Conservation (phyloP, 2,888 invertebrate genomes). For the Eristalis pertinax region DNA sequence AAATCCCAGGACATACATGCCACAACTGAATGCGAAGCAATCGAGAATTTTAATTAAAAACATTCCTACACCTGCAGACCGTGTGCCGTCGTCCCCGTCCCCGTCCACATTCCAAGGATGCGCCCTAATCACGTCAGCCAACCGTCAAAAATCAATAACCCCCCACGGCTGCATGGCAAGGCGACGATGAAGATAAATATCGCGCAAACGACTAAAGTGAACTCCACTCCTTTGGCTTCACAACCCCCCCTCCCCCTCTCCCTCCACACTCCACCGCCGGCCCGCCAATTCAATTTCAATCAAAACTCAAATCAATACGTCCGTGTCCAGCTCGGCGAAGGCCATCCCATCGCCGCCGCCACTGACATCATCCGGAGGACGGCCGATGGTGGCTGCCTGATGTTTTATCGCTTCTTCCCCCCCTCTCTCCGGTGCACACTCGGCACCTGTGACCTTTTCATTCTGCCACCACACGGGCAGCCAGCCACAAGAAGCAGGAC, state of each 20-base stretch:
- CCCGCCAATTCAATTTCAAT: slow-evolving; percentile 19
- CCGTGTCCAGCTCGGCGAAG: slow-evolving; percentile 9
- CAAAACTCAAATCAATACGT: slow-evolving; percentile 52
- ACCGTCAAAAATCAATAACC: neutral
- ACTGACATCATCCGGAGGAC: slow-evolving; percentile 37
- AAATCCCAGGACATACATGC: neutral
- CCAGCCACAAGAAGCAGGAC: slow-evolving; percentile 30
- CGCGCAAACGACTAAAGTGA: slow-evolving; percentile 43
- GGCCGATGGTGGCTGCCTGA: slow-evolving; percentile 3
- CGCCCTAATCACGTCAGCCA: neutral
- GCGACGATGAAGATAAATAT: slow-evolving; percentile 29
- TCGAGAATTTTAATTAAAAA: slow-evolving; percentile 28
- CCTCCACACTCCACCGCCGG: neutral
- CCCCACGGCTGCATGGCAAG: neutral
- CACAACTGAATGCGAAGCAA: neutral
- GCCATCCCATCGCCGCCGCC: neutral
- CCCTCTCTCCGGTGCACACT: neutral
- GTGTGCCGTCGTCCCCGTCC: too few relatives aligned
- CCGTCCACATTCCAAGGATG: neutral
- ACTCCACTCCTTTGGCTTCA: slow-evolving; percentile 12
- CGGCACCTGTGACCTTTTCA: slow-evolving; percentile 50
- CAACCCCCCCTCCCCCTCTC: neutral
- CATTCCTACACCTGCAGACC: slow-evolving; percentile 4
- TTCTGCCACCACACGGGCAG: neutral
- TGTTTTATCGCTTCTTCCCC: slow-evolving; percentile 25